These are phyloP conservation scores for Entomobrya proxima DNA, from an alignment of 2,888 invertebrate genomes.

Conservation along the genomic window DNA sequence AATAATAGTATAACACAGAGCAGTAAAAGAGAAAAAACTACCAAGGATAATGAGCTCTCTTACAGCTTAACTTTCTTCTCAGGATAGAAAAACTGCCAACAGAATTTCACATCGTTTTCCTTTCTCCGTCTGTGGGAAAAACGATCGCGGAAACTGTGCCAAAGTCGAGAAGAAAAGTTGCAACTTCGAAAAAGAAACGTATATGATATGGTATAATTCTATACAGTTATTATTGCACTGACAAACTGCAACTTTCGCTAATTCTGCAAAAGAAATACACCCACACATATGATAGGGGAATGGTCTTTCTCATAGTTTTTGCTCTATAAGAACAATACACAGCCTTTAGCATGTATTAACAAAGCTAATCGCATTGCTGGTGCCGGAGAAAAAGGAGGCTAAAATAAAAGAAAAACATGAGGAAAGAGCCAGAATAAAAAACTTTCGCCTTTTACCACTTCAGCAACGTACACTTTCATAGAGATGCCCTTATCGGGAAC, in stretches of 20 bases:
- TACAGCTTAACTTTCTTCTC: too few relatives aligned
- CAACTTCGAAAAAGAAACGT: too few relatives aligned
- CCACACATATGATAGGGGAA: not conserved
- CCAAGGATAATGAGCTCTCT: too few relatives aligned
- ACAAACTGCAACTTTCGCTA: slow-evolving; percentile 9
- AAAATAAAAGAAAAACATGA: not conserved
- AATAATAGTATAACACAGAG: too few relatives aligned
- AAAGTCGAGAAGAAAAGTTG: not conserved
- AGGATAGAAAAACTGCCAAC: too few relatives aligned
- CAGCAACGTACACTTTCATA: not conserved
- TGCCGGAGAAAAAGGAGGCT: not conserved
- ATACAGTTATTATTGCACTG: not conserved
- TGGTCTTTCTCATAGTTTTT: too few relatives aligned
- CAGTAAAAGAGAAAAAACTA: too few relatives aligned
- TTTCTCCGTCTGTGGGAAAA: not conserved
- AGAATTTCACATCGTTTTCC: too few relatives aligned
- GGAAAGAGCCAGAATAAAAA: not conserved
- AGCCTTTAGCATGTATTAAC: not conserved
- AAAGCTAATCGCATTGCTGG: not conserved
- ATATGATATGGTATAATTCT: too few relatives aligned
- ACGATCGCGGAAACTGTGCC: not conserved
- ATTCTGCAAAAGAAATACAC: not conserved
- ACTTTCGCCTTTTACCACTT: too few relatives aligned
- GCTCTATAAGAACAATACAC: too few relatives aligned
- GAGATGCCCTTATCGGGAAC: not conserved